phyloP scores from a whole-genome alignment of 2,797 vertebrate genomes.

The Propithecus perrieri region DNA sequence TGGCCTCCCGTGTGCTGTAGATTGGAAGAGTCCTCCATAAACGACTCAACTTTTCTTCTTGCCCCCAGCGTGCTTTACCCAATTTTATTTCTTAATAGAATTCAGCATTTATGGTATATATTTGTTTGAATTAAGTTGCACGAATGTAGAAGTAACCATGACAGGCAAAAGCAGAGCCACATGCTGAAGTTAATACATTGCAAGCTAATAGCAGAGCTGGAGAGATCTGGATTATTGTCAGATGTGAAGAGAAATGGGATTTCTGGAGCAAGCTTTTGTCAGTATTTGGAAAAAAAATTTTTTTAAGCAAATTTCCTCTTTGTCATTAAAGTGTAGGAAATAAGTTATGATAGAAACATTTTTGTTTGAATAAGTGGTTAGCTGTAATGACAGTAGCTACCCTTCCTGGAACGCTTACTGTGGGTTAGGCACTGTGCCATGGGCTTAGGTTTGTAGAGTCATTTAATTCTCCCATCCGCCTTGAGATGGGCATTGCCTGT shows the following conservation, averaged over 20 bases:
- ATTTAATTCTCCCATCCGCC: neutral
- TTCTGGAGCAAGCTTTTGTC: neutral
- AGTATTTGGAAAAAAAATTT: neutral
- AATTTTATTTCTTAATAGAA: constrained; percentile 26
- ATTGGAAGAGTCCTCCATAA: neutral
- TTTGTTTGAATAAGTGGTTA: neutral
- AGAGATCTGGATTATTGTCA: neutral
- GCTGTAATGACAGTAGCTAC: neutral
- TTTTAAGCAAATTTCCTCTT: neutral
- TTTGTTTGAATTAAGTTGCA: constrained; percentile 44
- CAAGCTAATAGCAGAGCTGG: neutral
- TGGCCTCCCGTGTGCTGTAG: neutral
- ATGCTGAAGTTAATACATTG: neutral
- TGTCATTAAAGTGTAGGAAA: neutral
- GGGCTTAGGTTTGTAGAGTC: neutral
- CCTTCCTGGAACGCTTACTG: neutral
- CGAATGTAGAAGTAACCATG: neutral
- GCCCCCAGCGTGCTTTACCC: constrained; percentile 4
- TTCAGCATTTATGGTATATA: constrained; percentile 9
- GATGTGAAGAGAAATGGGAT: neutral
- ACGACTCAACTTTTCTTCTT: neutral
- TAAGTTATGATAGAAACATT: neutral
- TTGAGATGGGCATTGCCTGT: neutral
- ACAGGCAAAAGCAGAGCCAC: neutral
- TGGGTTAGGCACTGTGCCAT: neutral